Evolutionary conservation across 2,797 vertebrate genomes (phyloP).

Genomic region (Zenarchopterus dispar): DNA sequence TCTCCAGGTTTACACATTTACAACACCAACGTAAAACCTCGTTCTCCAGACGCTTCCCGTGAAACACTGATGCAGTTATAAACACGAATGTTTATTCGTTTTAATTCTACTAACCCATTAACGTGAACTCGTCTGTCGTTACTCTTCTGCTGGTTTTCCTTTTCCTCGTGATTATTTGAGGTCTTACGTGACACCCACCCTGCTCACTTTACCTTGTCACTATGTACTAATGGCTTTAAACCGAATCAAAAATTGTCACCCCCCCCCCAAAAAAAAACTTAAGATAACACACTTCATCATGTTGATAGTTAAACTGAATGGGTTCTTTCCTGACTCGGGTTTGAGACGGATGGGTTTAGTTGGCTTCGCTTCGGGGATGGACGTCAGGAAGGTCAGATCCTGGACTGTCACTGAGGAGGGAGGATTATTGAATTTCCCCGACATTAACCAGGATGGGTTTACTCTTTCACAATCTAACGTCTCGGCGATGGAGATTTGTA

Average conservation of each 20-base stretch:
- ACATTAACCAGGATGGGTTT: constrained; percentile 11
- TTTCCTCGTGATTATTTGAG: too few relatives aligned
- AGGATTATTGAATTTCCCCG: constrained; percentile 2
- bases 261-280: too few relatives aligned
- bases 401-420: background rate
- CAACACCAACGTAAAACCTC: background rate
- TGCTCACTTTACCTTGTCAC: too few relatives aligned
- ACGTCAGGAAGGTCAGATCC: constrained; percentile 19
- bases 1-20: background rate
- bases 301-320: too few relatives aligned
- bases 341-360: constrained; percentile 10
- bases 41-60: background rate
- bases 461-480: background rate
- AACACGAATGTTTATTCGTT: too few relatives aligned
- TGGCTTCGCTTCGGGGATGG: constrained; percentile 4
- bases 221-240: too few relatives aligned
- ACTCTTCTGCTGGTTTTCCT: too few relatives aligned
- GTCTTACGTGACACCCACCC: too few relatives aligned
- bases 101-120: constrained; percentile 23
- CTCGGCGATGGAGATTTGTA: background rate
- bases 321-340: too few relatives aligned
- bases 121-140: too few relatives aligned
- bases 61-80: constrained; percentile 60
- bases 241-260: too few relatives aligned
- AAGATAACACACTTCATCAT: too few relatives aligned